Base-by-base conservation (phyloP, 2,797 vertebrate species). In the Oceanodroma leucorhoa region DNA sequence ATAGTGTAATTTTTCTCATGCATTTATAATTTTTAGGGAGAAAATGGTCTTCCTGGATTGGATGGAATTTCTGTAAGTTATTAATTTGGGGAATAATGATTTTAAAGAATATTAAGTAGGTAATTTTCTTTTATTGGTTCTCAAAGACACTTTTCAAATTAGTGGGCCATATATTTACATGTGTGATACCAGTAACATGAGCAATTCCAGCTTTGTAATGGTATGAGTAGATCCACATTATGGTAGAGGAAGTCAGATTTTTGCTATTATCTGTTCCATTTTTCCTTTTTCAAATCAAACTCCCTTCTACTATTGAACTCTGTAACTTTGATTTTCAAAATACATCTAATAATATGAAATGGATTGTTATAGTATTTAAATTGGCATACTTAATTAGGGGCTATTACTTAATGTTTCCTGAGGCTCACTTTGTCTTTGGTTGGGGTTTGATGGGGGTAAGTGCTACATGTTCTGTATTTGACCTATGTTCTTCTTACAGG, bases 51-150 rank as follows among this genome's bases (percentile, higher is more conserved):
- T 36, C 98, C 97, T 46, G 99, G 99, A 85, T 8, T 83, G n/a
- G 92, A 97, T 58, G 99, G 99, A 40, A 73, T 89, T 40, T 78
- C 97, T 95, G 99, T 99, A 98, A 98, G 99, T 96, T 90, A 43
- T 40, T 73, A 57, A 73, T 84, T 93, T 93, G 30, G 23, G 23
- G 14, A 46, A 81, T 48, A n/a, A 70, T 43, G 20, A 27, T 66
- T 91, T 80, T 72, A 51, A 94, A 69, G 7, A 43, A 16, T 81
- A 66, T 17, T 79, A 45, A 91, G 14, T 50, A 23, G 41, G 18
- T 78, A 27, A 3, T 61, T 85, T 78, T 73, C 34, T 87, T 64
- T 9, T 58, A 23, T 57, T 45, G 3, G 2, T 67, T 84, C 71
- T 90, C 34, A 55, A 82, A 9, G 19, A 20, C 4, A 8, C 7